phyloP scores from a whole-genome alignment of 2,888 invertebrate genomes.

The Melanostoma scalare region DNA sequence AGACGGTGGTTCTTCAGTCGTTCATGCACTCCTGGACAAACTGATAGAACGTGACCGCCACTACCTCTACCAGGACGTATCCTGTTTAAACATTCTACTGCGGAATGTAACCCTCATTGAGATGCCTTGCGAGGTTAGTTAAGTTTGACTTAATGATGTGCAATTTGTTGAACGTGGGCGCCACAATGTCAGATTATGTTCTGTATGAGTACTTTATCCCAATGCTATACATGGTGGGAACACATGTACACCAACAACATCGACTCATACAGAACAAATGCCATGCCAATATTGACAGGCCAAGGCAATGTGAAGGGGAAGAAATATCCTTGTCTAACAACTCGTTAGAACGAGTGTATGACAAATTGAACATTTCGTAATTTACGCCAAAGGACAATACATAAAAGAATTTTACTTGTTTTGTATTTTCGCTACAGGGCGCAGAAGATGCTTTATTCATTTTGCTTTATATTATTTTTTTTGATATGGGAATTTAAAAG shows the following conservation, averaged over 20 bases:
- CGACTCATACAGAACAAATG: conserved; percentile 5
- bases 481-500: conserved; percentile 2
- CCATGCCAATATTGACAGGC: conserved; percentile 32
- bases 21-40: conserved; percentile 86
- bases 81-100: conserved; percentile 87
- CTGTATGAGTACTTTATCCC: not conserved
- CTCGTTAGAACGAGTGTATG: conserved; percentile 18
- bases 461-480: not conserved
- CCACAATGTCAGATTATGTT: conserved; percentile 28
- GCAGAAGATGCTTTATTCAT: conserved; percentile 2
- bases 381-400: conserved; percentile 30
- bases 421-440: not conserved
- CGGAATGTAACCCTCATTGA: conserved; percentile 85
- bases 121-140: conserved; percentile 82
- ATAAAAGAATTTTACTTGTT: not conserved
- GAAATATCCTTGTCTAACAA: conserved; percentile 28
- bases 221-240: conserved; percentile 15
- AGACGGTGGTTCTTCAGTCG: conserved; percentile 84
- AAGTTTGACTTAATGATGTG: conserved; percentile 53
- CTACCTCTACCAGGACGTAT: conserved; percentile 88
- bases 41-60: conserved; percentile 85
- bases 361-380: conserved; percentile 52
- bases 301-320: conserved; percentile 8
- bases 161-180: conserved; percentile 53
- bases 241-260: not conserved